Evolutionary conservation across 2,888 invertebrate genomes (phyloP).

Genomic region (Andrena haemorrhoa): DNA sequence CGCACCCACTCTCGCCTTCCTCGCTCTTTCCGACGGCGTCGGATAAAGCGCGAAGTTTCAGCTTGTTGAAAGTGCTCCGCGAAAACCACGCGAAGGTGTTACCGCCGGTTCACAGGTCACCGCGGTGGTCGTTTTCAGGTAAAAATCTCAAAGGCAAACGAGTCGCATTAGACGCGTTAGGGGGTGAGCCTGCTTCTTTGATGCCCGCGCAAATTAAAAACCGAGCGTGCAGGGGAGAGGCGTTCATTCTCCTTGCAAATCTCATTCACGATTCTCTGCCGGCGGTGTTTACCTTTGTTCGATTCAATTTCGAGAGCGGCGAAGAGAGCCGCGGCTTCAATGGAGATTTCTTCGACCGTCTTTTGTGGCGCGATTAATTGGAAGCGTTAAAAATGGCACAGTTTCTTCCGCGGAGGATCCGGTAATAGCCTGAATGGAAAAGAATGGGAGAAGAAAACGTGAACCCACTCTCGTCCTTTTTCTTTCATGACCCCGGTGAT

Average conservation of each 20-base stretch:
- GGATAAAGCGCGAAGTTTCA: conserved; percentile 48
- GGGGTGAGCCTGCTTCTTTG: conserved; percentile 7
- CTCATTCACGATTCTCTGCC: conserved; percentile 21
- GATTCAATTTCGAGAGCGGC: conserved; percentile 8
- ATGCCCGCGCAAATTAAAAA: conserved; percentile 30
- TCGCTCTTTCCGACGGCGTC: conserved; percentile 25
- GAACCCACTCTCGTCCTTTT: conserved; percentile 47
- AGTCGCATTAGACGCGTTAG: neutral
- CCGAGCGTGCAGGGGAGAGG: neutral
- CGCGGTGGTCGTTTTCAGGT: neutral
- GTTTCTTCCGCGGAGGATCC: conserved; percentile 24
- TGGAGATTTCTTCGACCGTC: conserved; percentile 17
- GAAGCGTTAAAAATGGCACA: conserved; percentile 62
- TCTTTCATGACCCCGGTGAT: conserved; percentile 34
- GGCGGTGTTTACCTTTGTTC: conserved; percentile 18
- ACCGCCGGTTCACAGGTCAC: conserved; percentile 56
- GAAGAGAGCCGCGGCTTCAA: conserved; percentile 16
- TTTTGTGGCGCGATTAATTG: conserved; percentile 70
- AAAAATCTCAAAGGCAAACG: neutral
- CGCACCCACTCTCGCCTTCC: conserved; percentile 19
- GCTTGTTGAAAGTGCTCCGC: conserved; percentile 58
- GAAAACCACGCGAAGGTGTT: conserved; percentile 71
- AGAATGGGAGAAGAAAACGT: conserved; percentile 51
- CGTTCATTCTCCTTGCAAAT: neutral
- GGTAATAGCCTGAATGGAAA: conserved; percentile 45